Evolutionary conservation across 2,888 invertebrate species (phyloP).

Genomic region (Pterobdella sp.): DNA sequence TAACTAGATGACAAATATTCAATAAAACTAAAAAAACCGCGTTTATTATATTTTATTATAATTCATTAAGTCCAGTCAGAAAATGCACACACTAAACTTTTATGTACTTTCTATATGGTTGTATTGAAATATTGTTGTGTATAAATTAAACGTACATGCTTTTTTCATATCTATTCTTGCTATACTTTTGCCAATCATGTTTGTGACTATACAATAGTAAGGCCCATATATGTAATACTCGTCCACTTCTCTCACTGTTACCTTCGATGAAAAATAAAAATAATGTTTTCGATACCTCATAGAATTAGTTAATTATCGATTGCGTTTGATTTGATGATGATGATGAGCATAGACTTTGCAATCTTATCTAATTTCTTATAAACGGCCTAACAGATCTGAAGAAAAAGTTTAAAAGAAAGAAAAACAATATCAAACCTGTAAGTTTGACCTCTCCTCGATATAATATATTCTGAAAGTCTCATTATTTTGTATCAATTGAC

Average conservation of each 20-base stretch:
- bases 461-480: slow-evolving; percentile 36
- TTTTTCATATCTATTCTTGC: slow-evolving; percentile 29
- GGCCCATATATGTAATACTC: slow-evolving; percentile 37
- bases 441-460: slow-evolving; percentile 34
- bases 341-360: not conserved
- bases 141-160: slow-evolving; percentile 30
- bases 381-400: not conserved
- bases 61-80: too few relatives aligned
- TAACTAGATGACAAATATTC: too few relatives aligned
- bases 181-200: slow-evolving; percentile 31
- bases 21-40: too few relatives aligned
- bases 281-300: too few relatives aligned
- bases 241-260: slow-evolving; percentile 34
- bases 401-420: not conserved
- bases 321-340: not conserved
- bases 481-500: slow-evolving; percentile 31
- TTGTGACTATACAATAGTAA: slow-evolving; percentile 36
- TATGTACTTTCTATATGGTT: too few relatives aligned
- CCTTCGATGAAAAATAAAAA: too few relatives aligned
- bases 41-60: too few relatives aligned
- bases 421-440: slow-evolving; percentile 34
- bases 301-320: not conserved
- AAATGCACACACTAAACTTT: too few relatives aligned
- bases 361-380: not conserved
- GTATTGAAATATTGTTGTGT: too few relatives aligned